phyloP scores from a whole-genome alignment of 2,797 vertebrate species.

The Peromyscus attwateri region DNA sequence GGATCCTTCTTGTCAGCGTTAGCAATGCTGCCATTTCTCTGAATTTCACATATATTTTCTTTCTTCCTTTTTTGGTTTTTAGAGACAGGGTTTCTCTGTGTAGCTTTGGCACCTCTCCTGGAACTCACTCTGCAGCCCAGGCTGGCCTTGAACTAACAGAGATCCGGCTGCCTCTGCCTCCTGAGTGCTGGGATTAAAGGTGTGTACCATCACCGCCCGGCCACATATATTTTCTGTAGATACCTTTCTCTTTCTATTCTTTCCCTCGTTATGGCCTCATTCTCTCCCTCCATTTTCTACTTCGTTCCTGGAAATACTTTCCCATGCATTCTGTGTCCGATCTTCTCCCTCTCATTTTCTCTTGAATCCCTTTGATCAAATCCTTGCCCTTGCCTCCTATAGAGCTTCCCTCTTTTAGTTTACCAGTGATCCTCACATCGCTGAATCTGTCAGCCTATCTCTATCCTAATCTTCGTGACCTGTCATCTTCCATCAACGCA shows the following conservation, averaged over 20 bases:
- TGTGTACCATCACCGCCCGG: too few species aligned
- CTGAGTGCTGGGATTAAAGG: too few species aligned
- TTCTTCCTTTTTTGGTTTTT: too few species aligned
- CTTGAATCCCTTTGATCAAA: not conserved
- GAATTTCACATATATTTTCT: not conserved
- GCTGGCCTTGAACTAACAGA: too few species aligned
- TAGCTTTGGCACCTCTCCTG: too few species aligned
- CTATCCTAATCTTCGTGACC: not conserved
- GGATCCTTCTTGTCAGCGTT: not conserved
- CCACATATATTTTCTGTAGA: too few species aligned
- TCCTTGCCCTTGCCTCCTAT: not conserved
- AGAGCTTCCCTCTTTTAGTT: not conserved
- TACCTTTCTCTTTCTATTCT: not conserved
- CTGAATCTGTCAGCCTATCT: not conserved
- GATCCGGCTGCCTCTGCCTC: too few species aligned
- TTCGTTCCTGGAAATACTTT: slow-evolving; percentile 1
- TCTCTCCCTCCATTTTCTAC: not conserved
- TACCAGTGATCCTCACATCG: fast-evolving
- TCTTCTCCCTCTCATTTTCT: not conserved
- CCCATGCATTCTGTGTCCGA: not conserved
- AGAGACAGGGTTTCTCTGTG: too few species aligned
- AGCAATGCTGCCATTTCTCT: not conserved
- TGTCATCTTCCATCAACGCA: not conserved
- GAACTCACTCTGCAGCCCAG: too few species aligned
- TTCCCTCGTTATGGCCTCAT: not conserved